phyloP scores from a whole-genome alignment of 2,113 vertebrate species.

The Odocoileus hemionus region DNA sequence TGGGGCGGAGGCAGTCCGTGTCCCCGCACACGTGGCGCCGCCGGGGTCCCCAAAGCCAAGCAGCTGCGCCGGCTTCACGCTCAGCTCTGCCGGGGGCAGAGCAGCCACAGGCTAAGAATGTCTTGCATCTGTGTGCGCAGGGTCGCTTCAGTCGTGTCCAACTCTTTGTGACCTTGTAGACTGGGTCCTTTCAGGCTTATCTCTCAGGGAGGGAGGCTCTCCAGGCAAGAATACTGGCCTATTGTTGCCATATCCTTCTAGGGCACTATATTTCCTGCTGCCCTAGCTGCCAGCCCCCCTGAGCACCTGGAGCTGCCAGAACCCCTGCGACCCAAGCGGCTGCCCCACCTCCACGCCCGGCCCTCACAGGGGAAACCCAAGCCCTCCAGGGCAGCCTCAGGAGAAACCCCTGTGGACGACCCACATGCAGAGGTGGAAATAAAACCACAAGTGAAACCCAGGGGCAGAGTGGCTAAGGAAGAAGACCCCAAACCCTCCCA shows the following conservation, averaged over 20 bases:
- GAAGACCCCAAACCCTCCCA: not conserved
- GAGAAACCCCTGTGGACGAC: not conserved
- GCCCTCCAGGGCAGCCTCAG: not conserved
- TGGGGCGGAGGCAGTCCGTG: not conserved
- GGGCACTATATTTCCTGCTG: not conserved
- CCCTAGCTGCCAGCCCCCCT: not conserved
- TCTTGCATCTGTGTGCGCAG: accelerated
- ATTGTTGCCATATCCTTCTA: no score
- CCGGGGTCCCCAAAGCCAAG: not conserved
- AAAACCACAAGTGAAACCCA: not conserved
- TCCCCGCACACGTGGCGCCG: no score
- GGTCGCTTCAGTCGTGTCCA: not conserved
- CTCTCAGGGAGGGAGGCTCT: not conserved
- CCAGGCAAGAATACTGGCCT: not conserved
- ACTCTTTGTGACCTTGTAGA: not conserved
- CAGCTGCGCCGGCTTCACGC: not conserved
- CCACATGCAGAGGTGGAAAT: not conserved
- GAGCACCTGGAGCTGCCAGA: not conserved
- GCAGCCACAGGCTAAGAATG: not conserved
- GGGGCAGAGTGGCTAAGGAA: not conserved
- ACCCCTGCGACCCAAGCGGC: no score
- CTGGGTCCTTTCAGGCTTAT: not conserved
- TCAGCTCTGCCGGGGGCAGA: not conserved
- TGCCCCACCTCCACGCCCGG: accelerated
- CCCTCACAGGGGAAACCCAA: not conserved